Evolutionary conservation across 2,797 vertebrate species (phyloP).

Genomic region (Pyrrhura leucotis): DNA sequence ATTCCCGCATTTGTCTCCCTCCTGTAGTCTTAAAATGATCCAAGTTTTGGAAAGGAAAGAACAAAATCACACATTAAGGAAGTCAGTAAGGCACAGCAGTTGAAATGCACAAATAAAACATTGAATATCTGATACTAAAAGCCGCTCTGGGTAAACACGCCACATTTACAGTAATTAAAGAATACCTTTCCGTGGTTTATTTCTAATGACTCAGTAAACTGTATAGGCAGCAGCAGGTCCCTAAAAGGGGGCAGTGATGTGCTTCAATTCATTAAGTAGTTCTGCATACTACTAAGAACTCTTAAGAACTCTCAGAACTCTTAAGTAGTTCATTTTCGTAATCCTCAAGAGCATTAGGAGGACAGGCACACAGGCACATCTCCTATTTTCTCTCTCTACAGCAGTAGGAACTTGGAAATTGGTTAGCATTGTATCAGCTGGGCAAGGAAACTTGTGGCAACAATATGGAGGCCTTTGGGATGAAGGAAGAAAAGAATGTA

Average conservation of each 20-base stretch:
- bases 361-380: neutral
- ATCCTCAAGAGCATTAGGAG: neutral
- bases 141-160: conserved; percentile 1
- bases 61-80: neutral
- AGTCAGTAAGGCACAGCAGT: neutral
- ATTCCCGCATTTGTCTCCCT: neutral
- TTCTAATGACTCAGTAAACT: neutral
- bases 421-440: neutral
- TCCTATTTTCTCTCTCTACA: neutral
- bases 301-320: neutral
- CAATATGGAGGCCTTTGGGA: neutral
- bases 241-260: neutral
- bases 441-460: neutral
- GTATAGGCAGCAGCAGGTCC: neutral
- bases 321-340: neutral
- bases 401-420: neutral
- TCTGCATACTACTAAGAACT: neutral
- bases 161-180: conserved; percentile 34
- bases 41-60: neutral
- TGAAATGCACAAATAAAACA: neutral
- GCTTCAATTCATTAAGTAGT: neutral
- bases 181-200: conserved; percentile 12
- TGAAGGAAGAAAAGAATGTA: neutral
- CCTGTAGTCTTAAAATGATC: neutral
- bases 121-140: neutral